A percentile compares a stretch with the other conserved stretches of the same genome.
These are phyloP conservation scores for Anniella stebbinsi DNA, from an alignment of 2,797 vertebrate species.

Conservation along the genomic window DNA sequence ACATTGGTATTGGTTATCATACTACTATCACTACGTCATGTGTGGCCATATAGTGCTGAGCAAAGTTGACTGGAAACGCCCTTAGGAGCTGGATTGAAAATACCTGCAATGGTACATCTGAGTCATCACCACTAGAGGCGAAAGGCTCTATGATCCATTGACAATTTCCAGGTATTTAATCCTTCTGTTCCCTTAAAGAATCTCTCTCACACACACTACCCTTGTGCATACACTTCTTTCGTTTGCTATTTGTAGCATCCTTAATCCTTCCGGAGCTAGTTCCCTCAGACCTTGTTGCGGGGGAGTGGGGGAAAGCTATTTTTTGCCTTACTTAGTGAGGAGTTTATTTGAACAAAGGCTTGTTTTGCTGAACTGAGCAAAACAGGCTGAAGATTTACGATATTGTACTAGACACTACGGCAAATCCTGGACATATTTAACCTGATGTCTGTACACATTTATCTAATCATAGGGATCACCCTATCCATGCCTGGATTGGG, in stretches of 20 bases:
- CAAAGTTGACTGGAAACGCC: not conserved
- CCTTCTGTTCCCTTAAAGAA: conserved; percentile 66
- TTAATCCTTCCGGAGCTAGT: conserved; percentile 60
- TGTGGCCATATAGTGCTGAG: not conserved
- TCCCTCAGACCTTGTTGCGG: conserved; percentile 23
- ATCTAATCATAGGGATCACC: conserved; percentile 77
- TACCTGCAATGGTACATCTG: conserved; percentile 8
- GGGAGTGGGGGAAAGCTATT: conserved; percentile 33
- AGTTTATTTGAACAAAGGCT: conserved; percentile 59
- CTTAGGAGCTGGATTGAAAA: not conserved
- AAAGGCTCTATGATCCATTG: conserved; percentile 50
- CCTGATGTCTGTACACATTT: conserved; percentile 75
- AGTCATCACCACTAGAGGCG: not conserved
- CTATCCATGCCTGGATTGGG: conserved; percentile 36
- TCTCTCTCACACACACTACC: conserved; percentile 48
- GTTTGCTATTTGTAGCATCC: conserved; percentile 57
- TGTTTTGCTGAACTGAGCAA: conserved; percentile 72
- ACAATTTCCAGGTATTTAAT: conserved; percentile 33
- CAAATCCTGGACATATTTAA: conserved; percentile 77
- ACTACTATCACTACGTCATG: not conserved
- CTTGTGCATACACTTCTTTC: conserved; percentile 17
- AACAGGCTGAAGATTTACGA: conserved; percentile 59
- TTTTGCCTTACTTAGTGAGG: conserved; percentile 64
- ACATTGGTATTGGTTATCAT: no score
- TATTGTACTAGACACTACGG: conserved; percentile 74